phyloP scores from a whole-genome alignment of 2,797 vertebrate genomes.

The Catharus ustulatus region DNA sequence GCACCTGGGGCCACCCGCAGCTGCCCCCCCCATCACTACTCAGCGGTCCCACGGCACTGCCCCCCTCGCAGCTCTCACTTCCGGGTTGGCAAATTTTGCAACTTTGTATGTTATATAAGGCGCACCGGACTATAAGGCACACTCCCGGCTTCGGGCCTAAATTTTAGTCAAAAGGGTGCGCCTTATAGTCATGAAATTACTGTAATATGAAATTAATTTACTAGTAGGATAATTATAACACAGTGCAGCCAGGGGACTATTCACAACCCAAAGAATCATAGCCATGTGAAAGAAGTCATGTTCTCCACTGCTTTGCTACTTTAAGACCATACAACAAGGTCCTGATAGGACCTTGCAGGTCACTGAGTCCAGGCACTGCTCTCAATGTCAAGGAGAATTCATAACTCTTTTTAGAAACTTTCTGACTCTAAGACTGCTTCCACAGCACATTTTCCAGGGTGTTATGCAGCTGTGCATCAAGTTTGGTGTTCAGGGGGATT shows the following conservation, averaged over 20 bases:
- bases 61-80: too few species aligned
- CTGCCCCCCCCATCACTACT: too few species aligned
- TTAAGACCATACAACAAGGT: not conserved
- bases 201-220: not conserved
- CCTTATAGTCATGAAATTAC: too few species aligned
- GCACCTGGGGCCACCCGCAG: too few species aligned
- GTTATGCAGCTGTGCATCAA: not conserved
- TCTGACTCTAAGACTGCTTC: not conserved
- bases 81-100: too few species aligned
- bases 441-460: not conserved
- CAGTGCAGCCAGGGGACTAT: not conserved
- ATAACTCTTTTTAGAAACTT: not conserved
- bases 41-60: too few species aligned
- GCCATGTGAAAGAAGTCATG: not conserved
- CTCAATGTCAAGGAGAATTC: not conserved
- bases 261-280: not conserved
- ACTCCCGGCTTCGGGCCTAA: too few species aligned
- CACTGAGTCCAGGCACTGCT: not conserved
- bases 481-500: not conserved
- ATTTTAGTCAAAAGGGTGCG: too few species aligned
- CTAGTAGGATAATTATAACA: not conserved
- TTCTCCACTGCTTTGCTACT: not conserved
- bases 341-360: not conserved
- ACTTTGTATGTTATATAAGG: too few species aligned
- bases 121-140: too few species aligned